Conservation (phyloP, 2,888 invertebrate species). For the Acholoe squamosa region DNA sequence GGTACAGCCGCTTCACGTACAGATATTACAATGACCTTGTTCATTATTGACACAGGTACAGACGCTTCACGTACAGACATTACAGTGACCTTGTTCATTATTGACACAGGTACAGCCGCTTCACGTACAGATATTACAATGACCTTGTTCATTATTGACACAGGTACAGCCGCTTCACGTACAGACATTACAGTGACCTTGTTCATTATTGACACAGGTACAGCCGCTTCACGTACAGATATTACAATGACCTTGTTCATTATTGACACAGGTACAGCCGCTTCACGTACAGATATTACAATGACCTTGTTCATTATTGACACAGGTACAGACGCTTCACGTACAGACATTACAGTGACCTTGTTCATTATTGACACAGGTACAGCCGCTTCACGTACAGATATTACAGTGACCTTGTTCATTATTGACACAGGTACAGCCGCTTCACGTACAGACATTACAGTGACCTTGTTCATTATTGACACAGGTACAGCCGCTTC, state of each 20-base stretch:
- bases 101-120: slow-evolving; percentile 65
- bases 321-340: background rate
- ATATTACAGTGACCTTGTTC: too few relatives aligned
- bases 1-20: background rate
- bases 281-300: too few relatives aligned
- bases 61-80: background rate
- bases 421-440: background rate
- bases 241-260: too few relatives aligned
- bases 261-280: too few relatives aligned
- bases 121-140: slow-evolving; percentile 85
- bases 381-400: background rate
- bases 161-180: too few relatives aligned
- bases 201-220: too few relatives aligned
- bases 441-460: slow-evolving; percentile 83
- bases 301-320: too few relatives aligned
- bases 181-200: too few relatives aligned
- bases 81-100: background rate
- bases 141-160: too few relatives aligned
- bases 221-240: too few relatives aligned
- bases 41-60: background rate
- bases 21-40: background rate
- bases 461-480: slow-evolving; percentile 90
- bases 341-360: background rate
- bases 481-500: slow-evolving; percentile 84
- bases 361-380: background rate